These are phyloP conservation scores for Chrysocyon brachyurus DNA, from an alignment of 2,797 vertebrate species.

Conservation along the genomic window DNA sequence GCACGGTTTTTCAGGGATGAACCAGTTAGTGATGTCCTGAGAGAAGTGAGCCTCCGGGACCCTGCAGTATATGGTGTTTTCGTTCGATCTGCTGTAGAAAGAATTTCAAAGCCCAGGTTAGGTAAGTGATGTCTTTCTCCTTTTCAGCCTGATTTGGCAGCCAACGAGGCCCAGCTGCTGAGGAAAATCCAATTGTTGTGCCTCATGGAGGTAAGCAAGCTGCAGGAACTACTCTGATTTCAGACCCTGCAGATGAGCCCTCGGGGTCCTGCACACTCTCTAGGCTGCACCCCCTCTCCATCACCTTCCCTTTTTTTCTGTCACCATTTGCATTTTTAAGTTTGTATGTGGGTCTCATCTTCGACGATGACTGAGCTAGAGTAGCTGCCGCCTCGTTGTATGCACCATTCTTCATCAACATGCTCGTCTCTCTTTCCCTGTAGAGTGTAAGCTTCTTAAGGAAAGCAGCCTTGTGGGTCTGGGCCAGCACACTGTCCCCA, in stretches of 20 bases:
- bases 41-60: not conserved
- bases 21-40: not conserved
- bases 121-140: not conserved
- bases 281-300: no score
- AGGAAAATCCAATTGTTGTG: constrained; percentile 98
- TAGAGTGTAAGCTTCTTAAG: not conserved
- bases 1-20: not conserved
- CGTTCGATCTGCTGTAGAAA: fast-evolving
- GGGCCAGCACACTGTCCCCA: fast-evolving
- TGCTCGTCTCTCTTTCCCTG: fast-evolving
- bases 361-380: not conserved
- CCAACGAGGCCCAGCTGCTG: constrained; percentile 96
- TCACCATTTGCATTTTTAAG: not conserved
- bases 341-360: not conserved
- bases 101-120: not conserved
- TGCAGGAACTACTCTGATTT: fast-evolving
- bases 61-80: not conserved
- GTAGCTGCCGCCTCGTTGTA: fast-evolving
- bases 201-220: constrained; percentile 96
- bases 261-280: fast-evolving
- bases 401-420: fast-evolving
- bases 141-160: constrained; percentile 95
- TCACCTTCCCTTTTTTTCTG: no score
- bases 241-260: fast-evolving
- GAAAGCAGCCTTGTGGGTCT: not conserved